These are phyloP conservation scores for Euproctis similis DNA, from an alignment of 2,888 invertebrate genomes.

Conservation along the genomic window DNA sequence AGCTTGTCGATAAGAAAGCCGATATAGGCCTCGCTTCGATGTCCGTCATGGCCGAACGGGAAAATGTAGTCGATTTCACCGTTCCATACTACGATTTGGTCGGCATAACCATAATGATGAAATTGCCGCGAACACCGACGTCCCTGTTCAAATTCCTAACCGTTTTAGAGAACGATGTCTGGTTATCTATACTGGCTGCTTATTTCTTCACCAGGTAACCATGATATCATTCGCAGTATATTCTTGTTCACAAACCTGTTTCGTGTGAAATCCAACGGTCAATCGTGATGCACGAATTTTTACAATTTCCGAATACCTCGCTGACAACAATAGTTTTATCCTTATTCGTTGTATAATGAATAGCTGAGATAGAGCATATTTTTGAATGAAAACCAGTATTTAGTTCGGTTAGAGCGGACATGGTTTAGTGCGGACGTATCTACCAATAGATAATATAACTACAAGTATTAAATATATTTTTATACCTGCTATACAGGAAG, in stretches of 20 bases:
- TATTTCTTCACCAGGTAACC: conserved; percentile 95
- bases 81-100: conserved; percentile 99
- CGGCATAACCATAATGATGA: conserved; percentile 97
- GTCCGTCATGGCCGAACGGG: conserved; percentile 97
- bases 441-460: conserved; percentile 10
- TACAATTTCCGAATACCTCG: conserved; percentile 34
- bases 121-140: conserved; percentile 89
- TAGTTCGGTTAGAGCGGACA: conserved; percentile 9
- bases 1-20: conserved; percentile 88
- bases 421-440: conserved; percentile 9
- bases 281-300: conserved; percentile 7
- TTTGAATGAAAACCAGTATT: conserved; percentile 13
- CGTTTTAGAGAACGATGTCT: conserved; percentile 96
- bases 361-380: conserved; percentile 12
- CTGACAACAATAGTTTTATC: conserved; percentile 23
- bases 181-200: conserved; percentile 96
- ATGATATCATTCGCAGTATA: conserved; percentile 27
- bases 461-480: too few species aligned
- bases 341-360: conserved; percentile 12
- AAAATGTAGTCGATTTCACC: conserved; percentile 97
- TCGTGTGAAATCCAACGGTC: conserved; percentile 9
- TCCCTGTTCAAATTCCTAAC: conserved; percentile 97
- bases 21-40: conserved; percentile 96
- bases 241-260: conserved; percentile 33
- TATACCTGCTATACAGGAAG: too few species aligned